Percentiles rank a stretch among this genome's conserved stretches.
These are phyloP conservation scores for Cecidostiba fungosa DNA, from an alignment of 2,888 invertebrate species.

Conservation along the genomic window DNA sequence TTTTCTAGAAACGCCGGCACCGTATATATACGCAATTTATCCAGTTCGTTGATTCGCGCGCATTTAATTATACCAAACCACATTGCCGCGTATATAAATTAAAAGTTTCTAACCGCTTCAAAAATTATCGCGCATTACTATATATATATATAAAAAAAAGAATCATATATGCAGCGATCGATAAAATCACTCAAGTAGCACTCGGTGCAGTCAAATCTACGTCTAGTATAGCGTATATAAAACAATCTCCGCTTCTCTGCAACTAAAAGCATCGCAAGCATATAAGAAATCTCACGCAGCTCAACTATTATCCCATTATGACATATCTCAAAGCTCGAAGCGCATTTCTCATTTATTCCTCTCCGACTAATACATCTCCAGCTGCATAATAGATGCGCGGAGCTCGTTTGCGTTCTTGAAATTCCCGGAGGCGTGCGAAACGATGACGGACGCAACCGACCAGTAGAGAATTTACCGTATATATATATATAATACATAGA, in stretches of 20 bases:
- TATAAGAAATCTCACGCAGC: not conserved
- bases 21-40: no score
- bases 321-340: not conserved
- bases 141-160: no score
- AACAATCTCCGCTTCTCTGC: not conserved
- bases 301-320: no score
- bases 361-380: not conserved
- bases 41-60: no score
- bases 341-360: slow-evolving; percentile 7
- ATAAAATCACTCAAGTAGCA: no score
- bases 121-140: no score
- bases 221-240: not conserved
- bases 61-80: no score
- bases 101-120: no score
- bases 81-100: no score
- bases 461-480: slow-evolving; percentile 4
- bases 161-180: no score
- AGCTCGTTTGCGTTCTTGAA: slow-evolving; percentile 52
- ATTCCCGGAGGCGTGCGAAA: slow-evolving; percentile 59
- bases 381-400: not conserved
- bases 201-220: not conserved
- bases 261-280: not conserved
- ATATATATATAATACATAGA: not conserved
- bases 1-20: no score
- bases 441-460: slow-evolving; percentile 35